Conservation (phyloP, 2,888 invertebrate genomes). For the Athetis lepigone region DNA sequence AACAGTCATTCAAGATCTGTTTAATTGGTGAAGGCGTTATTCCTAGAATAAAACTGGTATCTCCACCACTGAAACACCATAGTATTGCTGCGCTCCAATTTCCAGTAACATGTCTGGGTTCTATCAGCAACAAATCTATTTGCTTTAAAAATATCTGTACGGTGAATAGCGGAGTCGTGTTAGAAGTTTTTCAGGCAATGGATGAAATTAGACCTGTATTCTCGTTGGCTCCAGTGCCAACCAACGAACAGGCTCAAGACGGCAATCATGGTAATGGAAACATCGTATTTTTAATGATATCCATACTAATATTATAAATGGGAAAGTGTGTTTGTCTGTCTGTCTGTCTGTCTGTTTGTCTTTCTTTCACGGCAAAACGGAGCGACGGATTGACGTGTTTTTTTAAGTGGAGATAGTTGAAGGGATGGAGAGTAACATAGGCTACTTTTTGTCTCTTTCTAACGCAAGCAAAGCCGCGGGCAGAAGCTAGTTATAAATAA, state of each 20-base stretch:
- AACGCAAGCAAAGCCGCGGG: too few relatives aligned
- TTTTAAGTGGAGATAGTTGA: too few relatives aligned
- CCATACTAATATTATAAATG: too few relatives aligned
- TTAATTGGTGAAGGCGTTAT: slow-evolving; percentile 86
- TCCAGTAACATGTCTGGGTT: slow-evolving; percentile 85
- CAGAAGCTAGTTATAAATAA: too few relatives aligned
- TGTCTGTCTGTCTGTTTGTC: too few relatives aligned
- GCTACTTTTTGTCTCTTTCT: too few relatives aligned
- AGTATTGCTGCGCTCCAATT: slow-evolving; percentile 75
- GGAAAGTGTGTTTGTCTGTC: too few relatives aligned
- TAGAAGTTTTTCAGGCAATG: slow-evolving; percentile 69
- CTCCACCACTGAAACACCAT: slow-evolving; percentile 73
- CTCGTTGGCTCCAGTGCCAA: slow-evolving; percentile 72
- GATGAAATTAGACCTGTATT: slow-evolving; percentile 78
- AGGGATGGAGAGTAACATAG: too few relatives aligned
- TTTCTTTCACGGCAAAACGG: too few relatives aligned
- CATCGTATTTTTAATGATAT: too few relatives aligned
- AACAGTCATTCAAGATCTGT: slow-evolving; percentile 83
- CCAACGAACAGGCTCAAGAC: slow-evolving; percentile 66
- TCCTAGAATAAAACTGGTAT: slow-evolving; percentile 80
- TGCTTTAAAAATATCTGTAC: slow-evolving; percentile 80
- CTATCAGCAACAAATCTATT: slow-evolving; percentile 75
- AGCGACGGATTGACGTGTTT: too few relatives aligned
- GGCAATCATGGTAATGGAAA: slow-evolving; percentile 72
- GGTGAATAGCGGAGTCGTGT: slow-evolving; percentile 74